Evolutionary conservation across 2,113 vertebrate species (phyloP), one percentile per base, ranked within the genome.

Genomic region (Heterotis niloticus): DNA sequence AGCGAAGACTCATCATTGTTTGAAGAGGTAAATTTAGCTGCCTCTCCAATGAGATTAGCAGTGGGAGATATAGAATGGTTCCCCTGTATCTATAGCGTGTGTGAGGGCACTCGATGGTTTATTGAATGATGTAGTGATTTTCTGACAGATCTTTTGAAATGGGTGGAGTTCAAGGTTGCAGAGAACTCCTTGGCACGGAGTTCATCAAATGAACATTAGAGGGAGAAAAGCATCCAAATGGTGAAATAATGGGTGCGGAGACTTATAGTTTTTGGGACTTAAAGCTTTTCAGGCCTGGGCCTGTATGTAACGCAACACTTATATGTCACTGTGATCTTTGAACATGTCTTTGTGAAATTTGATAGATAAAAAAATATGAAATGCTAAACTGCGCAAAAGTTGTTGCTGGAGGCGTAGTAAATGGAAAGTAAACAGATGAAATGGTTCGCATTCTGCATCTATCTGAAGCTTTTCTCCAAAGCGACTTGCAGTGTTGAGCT

Each of bases 321-420:
- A 24, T 4, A 17, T 66, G 2, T 75, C 72, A 75, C 14, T 24
- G 51, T 73, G 44, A 73, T 73, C 20, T 73, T 54, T 73, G 18
- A 24, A 73, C 70, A 73, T n/a, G 13, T 73, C 13, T 73, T 54
- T 54, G 70, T 23, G 20, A 73, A n/a, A 20, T 73, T 73, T 73
- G 70, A 73, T 73, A 18, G 54, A 54, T 73, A 54, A n/a, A n/a
- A 1, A 60, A n/a, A 54, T 54, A 54, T 75, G 52, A 75, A 75
- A 29, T 59, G 72, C 59, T 24, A 44, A n/a, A 11, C 23, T 59
- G 56, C 54, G 10, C 12, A 60, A 74, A 62, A 62, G 59, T 62
- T 44, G 34, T 44, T 44, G 34, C 34, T 44, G 34, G 34, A 44
- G 34, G 34, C 7, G 34, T 44, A 44, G 34, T 44, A 7, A n/a